Conservation (phyloP, 2,888 invertebrate species). For the Thereva unica region DNA sequence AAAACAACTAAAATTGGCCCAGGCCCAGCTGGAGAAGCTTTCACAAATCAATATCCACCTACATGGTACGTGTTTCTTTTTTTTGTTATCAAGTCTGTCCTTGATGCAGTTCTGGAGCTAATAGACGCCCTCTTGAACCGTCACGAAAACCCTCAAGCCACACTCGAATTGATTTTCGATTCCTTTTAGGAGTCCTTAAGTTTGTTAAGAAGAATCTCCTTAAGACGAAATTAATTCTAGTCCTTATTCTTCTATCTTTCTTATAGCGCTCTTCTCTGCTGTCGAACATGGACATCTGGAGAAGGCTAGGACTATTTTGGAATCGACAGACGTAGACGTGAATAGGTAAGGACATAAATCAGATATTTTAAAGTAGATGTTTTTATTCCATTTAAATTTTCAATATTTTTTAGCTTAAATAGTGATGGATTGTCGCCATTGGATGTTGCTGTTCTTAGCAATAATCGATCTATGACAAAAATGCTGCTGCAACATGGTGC, state of each 20-base stretch:
- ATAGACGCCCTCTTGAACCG: neutral
- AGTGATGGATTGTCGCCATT: conserved; percentile 85
- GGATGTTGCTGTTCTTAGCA: conserved; percentile 91
- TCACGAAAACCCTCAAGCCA: neutral
- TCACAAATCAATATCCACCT: conserved; percentile 81
- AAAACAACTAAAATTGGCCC: conserved; percentile 71
- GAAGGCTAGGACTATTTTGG: conserved; percentile 86
- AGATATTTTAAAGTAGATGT: neutral
- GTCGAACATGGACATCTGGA: conserved; percentile 95
- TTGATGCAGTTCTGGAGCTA: neutral
- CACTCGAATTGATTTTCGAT: conserved; percentile 18
- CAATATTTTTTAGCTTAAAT: conserved; percentile 71
- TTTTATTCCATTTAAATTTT: conserved; percentile 6
- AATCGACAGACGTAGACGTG: conserved; percentile 89
- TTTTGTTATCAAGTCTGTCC: neutral
- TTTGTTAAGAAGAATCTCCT: neutral
- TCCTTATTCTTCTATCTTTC: conserved; percentile 44
- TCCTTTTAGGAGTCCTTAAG: neutral
- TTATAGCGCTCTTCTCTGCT: conserved; percentile 89
- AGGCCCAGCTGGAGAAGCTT: conserved; percentile 74
- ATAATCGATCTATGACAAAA: conserved; percentile 84
- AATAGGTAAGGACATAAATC: conserved; percentile 73
- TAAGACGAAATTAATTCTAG: neutral
- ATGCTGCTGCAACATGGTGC: conserved; percentile 88
- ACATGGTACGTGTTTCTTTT: conserved; percentile 68